Evolutionary conservation across 2,113 vertebrate genomes (phyloP), one percentile per base, ranked within the genome.

Genomic region (Tylochromis polylepis): DNA sequence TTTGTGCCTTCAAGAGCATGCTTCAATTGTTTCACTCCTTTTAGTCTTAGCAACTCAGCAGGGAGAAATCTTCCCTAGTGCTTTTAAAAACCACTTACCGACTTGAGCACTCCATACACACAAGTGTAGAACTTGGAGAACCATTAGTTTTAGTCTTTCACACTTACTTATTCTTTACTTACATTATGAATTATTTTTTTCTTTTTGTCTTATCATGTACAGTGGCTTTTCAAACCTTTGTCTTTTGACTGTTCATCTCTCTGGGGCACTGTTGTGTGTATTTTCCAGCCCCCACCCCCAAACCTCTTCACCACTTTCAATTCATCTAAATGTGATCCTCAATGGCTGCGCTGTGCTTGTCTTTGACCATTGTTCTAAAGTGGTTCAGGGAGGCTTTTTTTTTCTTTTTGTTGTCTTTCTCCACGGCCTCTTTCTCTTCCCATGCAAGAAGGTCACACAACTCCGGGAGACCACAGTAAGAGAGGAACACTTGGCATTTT

Each of bases 71-170:
- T 83, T 91, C 87, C 88, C 92, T 34, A 11, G 59, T 89, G 93
- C 89, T 93, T 88, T 93, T 83, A 93, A 81, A 51, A 94, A 88
- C 83, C 92, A 91, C 92, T 93, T 84, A 90, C 72, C 38, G 67
- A 86, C 87, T 78, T 83, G 41, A 82, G 77, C 70, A 18, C 58
- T 86, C 59, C 81, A 31, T 51, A 57, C 82, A 70, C 81, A 83
- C 27, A 55, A 75, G 80, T 83, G 41, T 53, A 78, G 78, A 57
- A 81, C 79, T 72, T 41, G 43, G 56, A 60, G 53, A 34, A 57
- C 77, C 78, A 89, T 88, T 88, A 55, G 65, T 60, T 80, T 82
- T 53, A 58, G 49, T 78, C 80, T 55, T 72, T 79, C 77, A 82
- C 31, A 41, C 53, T 36, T n/a, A 34, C 41, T 6, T 79, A 27